Base-by-base conservation (phyloP, 2,797 vertebrate genomes). In the Brachyalestes nurse region DNA sequence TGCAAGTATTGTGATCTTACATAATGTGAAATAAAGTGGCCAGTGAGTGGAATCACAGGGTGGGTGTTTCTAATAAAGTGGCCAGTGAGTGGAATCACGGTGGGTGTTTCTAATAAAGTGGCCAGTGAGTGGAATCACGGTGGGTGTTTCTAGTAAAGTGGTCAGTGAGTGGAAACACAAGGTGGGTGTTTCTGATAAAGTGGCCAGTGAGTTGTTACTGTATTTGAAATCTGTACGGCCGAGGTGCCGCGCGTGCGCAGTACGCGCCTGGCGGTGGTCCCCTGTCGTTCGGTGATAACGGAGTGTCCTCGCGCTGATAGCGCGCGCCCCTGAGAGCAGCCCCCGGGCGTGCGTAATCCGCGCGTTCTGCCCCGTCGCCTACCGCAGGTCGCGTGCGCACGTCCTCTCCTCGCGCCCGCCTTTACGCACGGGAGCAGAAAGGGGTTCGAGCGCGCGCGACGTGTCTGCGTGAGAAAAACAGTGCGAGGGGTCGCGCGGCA, bases 321-420 rank as follows among this genome's bases (percentile, higher is more conserved):
- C 93, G 93, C 45, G 84, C 80, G 45, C 75, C 75, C 6, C 87
- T 91, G 94, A 95, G 95, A 95, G 94, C 80, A 42, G 82, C 92
- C 94, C 94, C 93, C 92, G 3, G 28, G 2, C 77, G 21, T 34
- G 17, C 45, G 13, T 28, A 75, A 81, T 84, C 64, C 57, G 34
- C 60, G 83, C 12, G 80, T 64, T 61, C 53, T n/a, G 19, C 21
- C 72, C 66, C 38, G n/a, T n/a, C 38, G 19, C 62, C 4, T 21
- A 38, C 34, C 57, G 53, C 14, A 17, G 70, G 7, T 53, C 16
- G 77, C 69, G 82, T 28, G 40, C 64, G 34, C 60, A 28, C 5
- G 60, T 5, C 4, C 8, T 23, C 12, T 25, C 14, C 55, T 73
- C 78, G 75, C 81, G 23, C 82, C 87, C 83, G 74, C 28, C 40